These are phyloP conservation scores for Drosophila pachea DNA, from an alignment of 1,140 invertebrate genomes.

Conservation along the genomic window DNA sequence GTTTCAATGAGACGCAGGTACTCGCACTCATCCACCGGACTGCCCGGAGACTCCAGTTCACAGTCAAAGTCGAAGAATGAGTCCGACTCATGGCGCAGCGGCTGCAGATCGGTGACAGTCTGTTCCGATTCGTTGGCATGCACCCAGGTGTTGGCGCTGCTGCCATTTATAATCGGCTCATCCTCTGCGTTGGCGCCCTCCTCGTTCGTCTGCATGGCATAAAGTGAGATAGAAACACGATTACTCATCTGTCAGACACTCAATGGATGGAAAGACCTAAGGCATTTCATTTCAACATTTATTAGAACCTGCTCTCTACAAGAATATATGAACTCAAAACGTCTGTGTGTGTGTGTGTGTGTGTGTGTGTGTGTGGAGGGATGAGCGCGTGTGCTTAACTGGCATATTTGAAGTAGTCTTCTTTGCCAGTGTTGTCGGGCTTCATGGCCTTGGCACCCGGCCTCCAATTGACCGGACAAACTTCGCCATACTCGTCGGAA, in stretches of 20 bases:
- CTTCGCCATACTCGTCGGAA: constrained; percentile 96
- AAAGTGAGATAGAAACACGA: no score
- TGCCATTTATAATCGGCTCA: constrained; percentile 75
- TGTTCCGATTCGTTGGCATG: constrained; percentile 64
- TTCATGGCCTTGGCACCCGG: constrained; percentile 81
- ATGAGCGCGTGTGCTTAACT: background rate
- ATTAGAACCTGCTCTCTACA: no score
- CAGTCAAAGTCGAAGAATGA: constrained; percentile 82
- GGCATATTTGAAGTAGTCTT: constrained; percentile 54
- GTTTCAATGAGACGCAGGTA: constrained; percentile 79
- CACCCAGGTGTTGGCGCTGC: constrained; percentile 69
- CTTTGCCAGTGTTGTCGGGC: constrained; percentile 3
- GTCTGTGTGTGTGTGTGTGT: no score
- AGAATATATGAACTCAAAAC: no score
- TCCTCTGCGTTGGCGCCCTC: constrained; percentile 64
- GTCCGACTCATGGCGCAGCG: constrained; percentile 80
- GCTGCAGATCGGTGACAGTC: constrained; percentile 78
- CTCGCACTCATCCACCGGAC: constrained; percentile 83
- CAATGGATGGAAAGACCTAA: background rate
- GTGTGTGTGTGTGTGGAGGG: no score
- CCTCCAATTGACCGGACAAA: constrained; percentile 96
- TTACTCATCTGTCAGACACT: background rate
- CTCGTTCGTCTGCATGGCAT: constrained; percentile 62
- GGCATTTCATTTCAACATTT: background rate
- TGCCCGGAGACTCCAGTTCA: constrained; percentile 83